Evolutionary conservation across 2,113 vertebrate genomes (phyloP), one percentile per base, ranked within the genome.

Genomic region (Apus apus): DNA sequence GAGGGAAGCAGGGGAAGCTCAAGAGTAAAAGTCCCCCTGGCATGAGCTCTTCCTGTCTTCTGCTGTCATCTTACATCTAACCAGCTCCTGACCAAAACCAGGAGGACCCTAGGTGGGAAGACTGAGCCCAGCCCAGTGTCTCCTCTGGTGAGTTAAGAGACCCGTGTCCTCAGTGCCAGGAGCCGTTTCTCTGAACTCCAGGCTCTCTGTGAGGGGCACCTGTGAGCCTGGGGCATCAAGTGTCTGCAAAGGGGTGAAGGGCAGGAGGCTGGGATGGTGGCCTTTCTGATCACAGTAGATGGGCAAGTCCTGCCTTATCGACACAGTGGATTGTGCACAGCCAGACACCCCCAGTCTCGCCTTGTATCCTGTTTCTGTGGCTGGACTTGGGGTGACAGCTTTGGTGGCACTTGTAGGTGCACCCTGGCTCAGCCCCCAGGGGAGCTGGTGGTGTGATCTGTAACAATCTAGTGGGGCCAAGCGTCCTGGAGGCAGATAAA

Each of bases 131-230:
- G 25, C 27, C 64, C 74, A 20, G 57, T 6, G 3, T 29, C 45
- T 53, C 51, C 45, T 21, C 68, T 19, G 16, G 5, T 22, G 38
- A 65, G 18, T 26, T 54, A 7, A 3, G 25, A 60, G 64, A 51
- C 19, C 30, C 17, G 6, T 38, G 12, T 5, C 8, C 57, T 27
- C 83, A 7, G 18, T 8, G 4, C 3, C 5, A 17, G 14, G 57
- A 32, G 5, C 3, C 14, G 6, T 4, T 11, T 68, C 72, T 19
- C 9, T 9, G n/a, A 26, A 64, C 0, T 43, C 0, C 26, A 64
- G 8, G 4, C 21, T 48, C 46, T 60, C 36, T 0, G 1, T 5
- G 23, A 0, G 1, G 27, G 18, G 18, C 30, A 11, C 57, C 48
- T 38, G 29, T 25, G 46, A 74, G 36, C 36, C 34, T 34, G 58